Percentiles rank a stretch among this genome's conserved stretches.
phyloP scores from a whole-genome alignment of 2,797 vertebrate genomes.

The Tenualosa thibaudeaui region DNA sequence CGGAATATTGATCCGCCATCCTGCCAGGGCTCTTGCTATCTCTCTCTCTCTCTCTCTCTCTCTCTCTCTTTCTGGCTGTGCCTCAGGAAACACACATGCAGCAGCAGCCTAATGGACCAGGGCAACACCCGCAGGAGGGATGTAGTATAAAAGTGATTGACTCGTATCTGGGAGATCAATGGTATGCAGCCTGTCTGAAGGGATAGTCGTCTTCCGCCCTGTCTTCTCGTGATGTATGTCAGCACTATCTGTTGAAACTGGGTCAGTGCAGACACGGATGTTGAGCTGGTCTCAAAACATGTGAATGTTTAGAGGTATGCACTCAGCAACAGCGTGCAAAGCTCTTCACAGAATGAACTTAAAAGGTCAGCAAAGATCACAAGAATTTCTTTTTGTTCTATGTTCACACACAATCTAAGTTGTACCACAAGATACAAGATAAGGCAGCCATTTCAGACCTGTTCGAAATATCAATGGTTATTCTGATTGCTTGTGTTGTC shows the following conservation, averaged over 20 bases:
- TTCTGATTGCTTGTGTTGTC: background rate
- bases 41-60: background rate
- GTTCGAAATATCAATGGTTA: background rate
- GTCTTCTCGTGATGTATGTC: background rate
- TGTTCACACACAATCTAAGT: background rate
- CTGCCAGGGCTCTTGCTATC: background rate
- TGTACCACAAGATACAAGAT: background rate
- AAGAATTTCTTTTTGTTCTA: background rate
- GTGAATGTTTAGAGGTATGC: background rate
- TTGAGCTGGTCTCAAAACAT: background rate
- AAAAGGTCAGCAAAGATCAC: background rate
- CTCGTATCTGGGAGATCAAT: background rate
- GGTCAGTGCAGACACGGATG: background rate
- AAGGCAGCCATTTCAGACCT: background rate
- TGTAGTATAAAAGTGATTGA: background rate
- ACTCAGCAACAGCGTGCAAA: background rate
- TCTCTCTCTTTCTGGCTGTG: background rate
- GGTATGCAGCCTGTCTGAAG: background rate
- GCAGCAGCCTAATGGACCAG: background rate
- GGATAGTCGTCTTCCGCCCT: background rate
- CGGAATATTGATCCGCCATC: background rate
- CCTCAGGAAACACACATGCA: constrained; percentile 1
- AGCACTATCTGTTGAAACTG: background rate
- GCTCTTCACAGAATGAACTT: background rate
- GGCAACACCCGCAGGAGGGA: background rate